Base-by-base conservation (phyloP, 2,113 vertebrate species). In the Orthochromis malagaraziensis region DNA sequence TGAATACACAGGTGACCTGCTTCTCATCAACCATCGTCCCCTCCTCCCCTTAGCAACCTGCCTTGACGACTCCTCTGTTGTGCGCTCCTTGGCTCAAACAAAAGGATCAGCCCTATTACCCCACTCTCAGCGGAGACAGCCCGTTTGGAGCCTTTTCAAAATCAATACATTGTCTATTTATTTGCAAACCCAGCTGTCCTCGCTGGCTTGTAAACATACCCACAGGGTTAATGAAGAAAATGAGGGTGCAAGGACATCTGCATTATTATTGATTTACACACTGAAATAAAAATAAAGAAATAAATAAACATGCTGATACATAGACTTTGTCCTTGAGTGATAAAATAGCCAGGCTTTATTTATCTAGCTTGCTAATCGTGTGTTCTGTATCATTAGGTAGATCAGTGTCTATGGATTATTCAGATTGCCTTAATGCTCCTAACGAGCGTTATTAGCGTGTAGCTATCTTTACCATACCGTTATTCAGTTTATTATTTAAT, bases 1-100 rank as follows among this genome's bases (percentile, higher is more conserved):
- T 40, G 85, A 95, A 94, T 93, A 92, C 92, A 91, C 95, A 96
- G 95, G 96, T 96, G 95, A 96, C 95, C 96, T 96, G 95, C 89
- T 95, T 96, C 93, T 95, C 90, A 89, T 96, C 96, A 96, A 86
- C 90, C 86, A 60, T 60, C 49, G 87, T 86, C 83, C 86, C 68
- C 21, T 38, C 68, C 63, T n/a, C 89, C 93, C 88, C 95, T 58
- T 94, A 93, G 92, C 94, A 96, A 95, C 93, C 92, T 92, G 89
- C 95, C 92, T 85, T 96, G 93, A 95, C 96, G 45, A 97, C 95
- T 49, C 81, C 84, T 88, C 89, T 96, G 95, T 96, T 96, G 93
- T 94, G 92, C 80, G 75, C 83, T 92, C 81, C 88, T 85, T 84
- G 83, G 75, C 84, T 95, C 91, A 95, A 96, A 96, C 94, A 96